These are phyloP conservation scores for Otis tarda DNA, from an alignment of 2,113 vertebrate species.

Conservation along the genomic window DNA sequence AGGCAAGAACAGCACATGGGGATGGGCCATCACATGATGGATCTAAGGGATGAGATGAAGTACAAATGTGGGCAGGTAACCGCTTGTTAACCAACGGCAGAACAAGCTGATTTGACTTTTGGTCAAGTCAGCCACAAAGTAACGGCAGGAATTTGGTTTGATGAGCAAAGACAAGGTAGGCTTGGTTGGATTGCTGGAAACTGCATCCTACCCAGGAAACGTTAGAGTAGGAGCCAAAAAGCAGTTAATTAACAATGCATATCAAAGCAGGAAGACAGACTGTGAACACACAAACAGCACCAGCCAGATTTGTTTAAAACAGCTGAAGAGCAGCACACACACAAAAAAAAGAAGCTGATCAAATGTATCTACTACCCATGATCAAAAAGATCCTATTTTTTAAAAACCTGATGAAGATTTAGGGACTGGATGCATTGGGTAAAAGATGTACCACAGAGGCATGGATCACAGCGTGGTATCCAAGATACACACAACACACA, in stretches of 20 bases:
- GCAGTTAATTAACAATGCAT: slow-evolving; percentile 52
- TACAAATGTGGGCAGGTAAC: neutral
- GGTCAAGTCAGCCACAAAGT: neutral
- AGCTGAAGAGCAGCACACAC: neutral
- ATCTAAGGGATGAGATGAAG: neutral
- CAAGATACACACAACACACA: neutral
- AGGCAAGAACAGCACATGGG: rapidly evolving
- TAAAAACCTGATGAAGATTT: neutral
- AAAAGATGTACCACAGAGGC: neutral
- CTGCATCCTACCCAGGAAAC: neutral
- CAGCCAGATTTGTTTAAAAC: slow-evolving; percentile 39
- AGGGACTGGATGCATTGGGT: rapidly evolving
- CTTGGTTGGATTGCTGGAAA: neutral
- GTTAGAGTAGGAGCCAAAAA: neutral
- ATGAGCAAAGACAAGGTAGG: neutral
- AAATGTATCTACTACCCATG: slow-evolving; percentile 26
- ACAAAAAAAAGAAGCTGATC: neutral
- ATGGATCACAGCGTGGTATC: neutral
- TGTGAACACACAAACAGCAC: slow-evolving; percentile 19
- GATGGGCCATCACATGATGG: neutral
- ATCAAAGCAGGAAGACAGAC: slow-evolving; percentile 24
- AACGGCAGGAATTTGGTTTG: neutral
- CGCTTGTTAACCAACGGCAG: neutral
- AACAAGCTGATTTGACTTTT: neutral
- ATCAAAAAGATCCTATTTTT: slow-evolving; percentile 41